Evolutionary conservation across 2,888 invertebrate species (phyloP), one percentile per base, ranked within the genome.

Genomic region (Schrankia costaestrigalis): DNA sequence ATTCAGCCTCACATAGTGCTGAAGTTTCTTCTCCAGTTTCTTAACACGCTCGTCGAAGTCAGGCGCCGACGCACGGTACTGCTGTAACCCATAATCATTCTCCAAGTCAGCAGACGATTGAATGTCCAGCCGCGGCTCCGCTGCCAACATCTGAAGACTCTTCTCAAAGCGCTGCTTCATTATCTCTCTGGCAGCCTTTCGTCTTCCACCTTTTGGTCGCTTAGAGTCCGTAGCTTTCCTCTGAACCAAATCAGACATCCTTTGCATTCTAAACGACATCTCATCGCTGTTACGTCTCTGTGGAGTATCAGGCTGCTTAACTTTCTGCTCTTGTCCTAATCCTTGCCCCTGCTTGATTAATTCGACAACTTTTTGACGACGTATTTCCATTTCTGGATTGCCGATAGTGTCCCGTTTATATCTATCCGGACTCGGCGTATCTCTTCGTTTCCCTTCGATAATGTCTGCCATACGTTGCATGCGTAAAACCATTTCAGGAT

Each of bases 21-120:
- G 83, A 46, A 87, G 55, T 39, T 84, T 76, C 40, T 74, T 76
- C 63, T 86, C 96, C 71, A 96, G 89, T 59, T 93, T 92, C 90
- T 93, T 93, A 43, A 96, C 95, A 43, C 96, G 90, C 74, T 95
- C 95, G 79, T 92, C 93, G 82, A 96, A 96, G 70, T 94, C 91
- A 4, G 94, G 94, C 9, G 96, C 95, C 36, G 93, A 93, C 76
- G 95, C 95, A 31, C 96, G 90, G 80, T 96, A 96, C 65, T 95
- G 90, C 80, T 94, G 95, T 64, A 96, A 90, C 13, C 95, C 94
- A 38, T 80, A 78, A 82, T 95, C 95, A 81, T 95, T 93, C 80
- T 95, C 94, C 66, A 95, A 91, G 40, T 94, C 93, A 2, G 89
- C 88, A 14, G 92, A 90, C 28, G 91, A 90, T 31, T 89, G 85